Percentiles rank a stretch among this genome's conserved stretches.
Evolutionary conservation across 1,140 invertebrate genomes (phyloP).

Genomic region (Sarcophaga peregrina): DNA sequence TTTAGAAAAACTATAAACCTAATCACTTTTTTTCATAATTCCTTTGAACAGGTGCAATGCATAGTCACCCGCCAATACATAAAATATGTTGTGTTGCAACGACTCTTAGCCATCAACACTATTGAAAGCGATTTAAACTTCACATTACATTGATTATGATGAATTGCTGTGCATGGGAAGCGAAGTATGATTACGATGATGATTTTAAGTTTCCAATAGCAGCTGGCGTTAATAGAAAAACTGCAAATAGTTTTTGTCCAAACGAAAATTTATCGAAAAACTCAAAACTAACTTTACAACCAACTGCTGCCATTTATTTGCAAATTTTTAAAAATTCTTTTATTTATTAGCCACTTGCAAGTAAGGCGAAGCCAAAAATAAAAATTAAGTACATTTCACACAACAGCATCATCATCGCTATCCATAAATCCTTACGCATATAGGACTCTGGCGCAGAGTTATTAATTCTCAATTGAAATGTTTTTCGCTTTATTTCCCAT

Average conservation of each 20-base stretch:
- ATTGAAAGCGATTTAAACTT: background rate
- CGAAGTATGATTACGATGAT: background rate
- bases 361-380: too few relatives aligned
- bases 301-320: too few relatives aligned
- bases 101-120: too few relatives aligned
- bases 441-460: background rate
- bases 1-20: background rate
- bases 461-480: background rate
- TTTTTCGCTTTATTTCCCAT: background rate
- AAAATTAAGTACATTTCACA: too few relatives aligned
- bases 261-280: background rate
- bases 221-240: constrained; percentile 31
- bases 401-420: too few relatives aligned
- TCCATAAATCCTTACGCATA: too few relatives aligned
- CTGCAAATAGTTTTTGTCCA: background rate
- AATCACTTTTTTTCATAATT: constrained; percentile 4
- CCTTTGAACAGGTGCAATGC: background rate
- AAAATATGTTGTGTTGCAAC: background rate
- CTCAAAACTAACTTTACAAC: too few relatives aligned
- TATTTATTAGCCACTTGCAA: too few relatives aligned
- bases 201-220: background rate
- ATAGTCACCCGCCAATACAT: too few relatives aligned
- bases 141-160: constrained; percentile 31
- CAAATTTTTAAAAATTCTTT: too few relatives aligned
- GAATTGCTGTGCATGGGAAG: constrained; percentile 11